Base-by-base conservation (phyloP, 2,888 invertebrate genomes). In the Synergus japonicus region DNA sequence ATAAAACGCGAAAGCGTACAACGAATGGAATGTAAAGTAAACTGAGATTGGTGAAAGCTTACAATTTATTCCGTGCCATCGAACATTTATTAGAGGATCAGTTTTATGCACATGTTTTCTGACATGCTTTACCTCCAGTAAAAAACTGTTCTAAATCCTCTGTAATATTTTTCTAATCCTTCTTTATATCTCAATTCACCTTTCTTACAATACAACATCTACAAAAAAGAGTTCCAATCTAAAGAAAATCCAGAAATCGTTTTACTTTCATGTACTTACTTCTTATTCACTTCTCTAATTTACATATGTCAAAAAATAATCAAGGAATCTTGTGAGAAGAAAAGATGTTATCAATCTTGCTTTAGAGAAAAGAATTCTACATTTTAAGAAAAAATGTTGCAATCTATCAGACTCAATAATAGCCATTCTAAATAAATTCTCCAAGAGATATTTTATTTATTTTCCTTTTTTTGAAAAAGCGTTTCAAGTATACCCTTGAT, bases 31-130 rank as follows among this genome's bases (percentile, higher is more conserved):
- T 49, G 29, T 49, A 49, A 69, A 69, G 29, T 49, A 49, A 69
- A 69, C 69, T 15, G 22, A 29, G 49, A 69, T 69, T 69, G 13
- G 65, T 15, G 37, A 65, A 29, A 69, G 69, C 49, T 29, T 69
- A 69, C 46, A 49, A 69, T 69, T 69, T 69, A 69, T 69, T 44
- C 46, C 15, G 46, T 46, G 49, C 69, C 49, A 18, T 29, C 29
- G 46, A 15, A 9, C n/a, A 69, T 8, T 49, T 49, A 29, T 15
- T 18, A 49, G 69, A 49, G 49, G 29, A 69, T 69, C 49, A 69
- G 15, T 46, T 69, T 49, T 15, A 69, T 46, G 29, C 9, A 69
- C 46, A 49, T 49, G 46, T 69, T 49, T 69, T 37, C 29, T 49
- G n/a, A 54, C n/a, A n/a, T 54, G 9, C n/a, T 54, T 54, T 54